Conservation (phyloP, 2,888 invertebrate species). For the Exocentrus adspersus region DNA sequence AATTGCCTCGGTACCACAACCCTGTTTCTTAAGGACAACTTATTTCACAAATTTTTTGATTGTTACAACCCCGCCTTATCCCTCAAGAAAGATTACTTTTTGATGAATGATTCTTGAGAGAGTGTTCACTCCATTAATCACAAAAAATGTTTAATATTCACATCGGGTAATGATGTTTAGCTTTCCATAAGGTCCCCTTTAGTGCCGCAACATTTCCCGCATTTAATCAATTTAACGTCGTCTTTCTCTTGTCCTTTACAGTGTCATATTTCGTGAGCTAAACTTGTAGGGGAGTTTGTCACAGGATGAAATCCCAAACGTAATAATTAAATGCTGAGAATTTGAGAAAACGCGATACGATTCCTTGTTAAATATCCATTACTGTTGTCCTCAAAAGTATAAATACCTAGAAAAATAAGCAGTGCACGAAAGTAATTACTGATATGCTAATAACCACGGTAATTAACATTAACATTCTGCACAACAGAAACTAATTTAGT, state of each 20-base stretch:
- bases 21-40: not conserved
- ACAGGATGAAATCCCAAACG: not conserved
- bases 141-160: constrained; percentile 29
- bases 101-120: constrained; percentile 26
- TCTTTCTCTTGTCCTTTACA: constrained; percentile 15
- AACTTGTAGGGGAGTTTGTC: not conserved
- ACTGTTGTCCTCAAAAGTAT: too few relatives aligned
- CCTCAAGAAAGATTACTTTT: constrained; percentile 23
- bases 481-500: not conserved
- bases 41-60: constrained; percentile 13
- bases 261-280: constrained; percentile 4
- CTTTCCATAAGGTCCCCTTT: constrained; percentile 27
- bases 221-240: constrained; percentile 38
- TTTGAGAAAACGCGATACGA: too few relatives aligned
- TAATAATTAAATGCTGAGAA: not conserved
- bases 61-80: constrained; percentile 16
- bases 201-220: constrained; percentile 36
- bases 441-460: not conserved
- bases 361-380: too few relatives aligned
- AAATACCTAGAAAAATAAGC: too few relatives aligned
- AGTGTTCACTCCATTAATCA: constrained; percentile 28
- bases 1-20: not conserved
- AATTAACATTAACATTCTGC: not conserved
- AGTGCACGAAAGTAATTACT: too few relatives aligned
- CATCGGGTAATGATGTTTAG: constrained; percentile 30